Conservation (phyloP, 35 echinoderm and acorn worm species). For the Ophiothrix spiculata region DNA sequence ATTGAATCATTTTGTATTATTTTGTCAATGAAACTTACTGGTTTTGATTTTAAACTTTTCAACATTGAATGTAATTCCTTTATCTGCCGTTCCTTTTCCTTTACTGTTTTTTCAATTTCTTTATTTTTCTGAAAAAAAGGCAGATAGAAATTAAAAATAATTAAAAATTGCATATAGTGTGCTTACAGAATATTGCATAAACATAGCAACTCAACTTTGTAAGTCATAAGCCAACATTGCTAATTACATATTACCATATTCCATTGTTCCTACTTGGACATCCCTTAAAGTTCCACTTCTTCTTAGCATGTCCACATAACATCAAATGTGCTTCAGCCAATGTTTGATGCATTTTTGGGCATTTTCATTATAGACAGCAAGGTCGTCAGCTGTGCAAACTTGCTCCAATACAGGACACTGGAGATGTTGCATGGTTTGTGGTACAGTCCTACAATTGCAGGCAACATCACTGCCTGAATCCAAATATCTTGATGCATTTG, state of each 20-base stretch:
- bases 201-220: slow-evolving; percentile 48
- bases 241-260: slow-evolving; percentile 57
- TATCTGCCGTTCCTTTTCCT: slow-evolving; percentile 54
- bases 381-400: no score
- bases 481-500: no score
- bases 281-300: slow-evolving; percentile 60
- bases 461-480: no score
- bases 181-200: slow-evolving; percentile 39
- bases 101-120: slow-evolving; percentile 56
- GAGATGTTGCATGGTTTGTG: no score
- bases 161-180: no score
- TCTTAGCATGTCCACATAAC: no score
- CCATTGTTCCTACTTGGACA: slow-evolving; percentile 55
- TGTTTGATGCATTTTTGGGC: no score
- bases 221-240: slow-evolving; percentile 42
- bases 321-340: no score
- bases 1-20: no score
- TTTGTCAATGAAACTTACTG: slow-evolving; percentile 55
- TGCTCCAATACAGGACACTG: no score
- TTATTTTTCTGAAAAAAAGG: slow-evolving; percentile 56
- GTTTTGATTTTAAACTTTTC: slow-evolving; percentile 10
- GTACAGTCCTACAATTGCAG: no score
- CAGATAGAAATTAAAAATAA: slow-evolving; percentile 13
- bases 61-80: background rate
- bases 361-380: no score